Base-by-base conservation (phyloP, 2,888 invertebrate species). In the Cistogaster globosa region DNA sequence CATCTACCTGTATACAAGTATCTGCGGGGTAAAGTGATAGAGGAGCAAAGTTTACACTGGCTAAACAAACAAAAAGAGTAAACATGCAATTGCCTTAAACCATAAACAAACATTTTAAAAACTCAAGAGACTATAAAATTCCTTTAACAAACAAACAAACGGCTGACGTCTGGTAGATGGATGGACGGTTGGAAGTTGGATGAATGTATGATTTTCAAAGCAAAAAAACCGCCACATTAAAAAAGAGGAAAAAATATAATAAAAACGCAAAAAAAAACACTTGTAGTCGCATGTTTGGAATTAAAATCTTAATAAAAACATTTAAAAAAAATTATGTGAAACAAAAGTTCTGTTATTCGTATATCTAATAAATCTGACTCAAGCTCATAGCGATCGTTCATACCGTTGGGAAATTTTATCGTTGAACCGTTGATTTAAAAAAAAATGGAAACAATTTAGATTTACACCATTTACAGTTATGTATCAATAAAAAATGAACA, bases 91-190 rank as follows among this genome's bases (percentile, higher is more conserved):
- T 85, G 85, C 85, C 85, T 85, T 76, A 82, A 85, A 71, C 85
- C 82, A 85, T 85, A 67, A 82, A 67, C 82, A 82, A 65, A 83
- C 82, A 80, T 76, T 80, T 75, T 72, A 80, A 84, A 85, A 85
- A 85, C 85, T 82, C 85, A 82, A 79, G 85, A 79, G 85, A 85
- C 85, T 75, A 85, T 85, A 85, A 85, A 85, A 85, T 85, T 82
- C 75, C 78, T 85, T 85, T 62, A 79, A 51, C 85, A 26, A 26
- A 32, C 32, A 85, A 85, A 85, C 82, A 85, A 57, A 85, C 78
- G 75, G 45, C 78, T 85, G 85, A 85, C 85, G 82, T 85, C 75
- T 85, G 85, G 78, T 82, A 78, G 85, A 85, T 85, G 76, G 65
- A 68, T 71, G 69, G 60, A 55, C 67, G 53, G 18, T 20, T 67